A percentile compares a stretch with the other conserved stretches of the same genome.
phyloP scores from a whole-genome alignment of 2,113 vertebrate genomes.

The Lathamus discolor region DNA sequence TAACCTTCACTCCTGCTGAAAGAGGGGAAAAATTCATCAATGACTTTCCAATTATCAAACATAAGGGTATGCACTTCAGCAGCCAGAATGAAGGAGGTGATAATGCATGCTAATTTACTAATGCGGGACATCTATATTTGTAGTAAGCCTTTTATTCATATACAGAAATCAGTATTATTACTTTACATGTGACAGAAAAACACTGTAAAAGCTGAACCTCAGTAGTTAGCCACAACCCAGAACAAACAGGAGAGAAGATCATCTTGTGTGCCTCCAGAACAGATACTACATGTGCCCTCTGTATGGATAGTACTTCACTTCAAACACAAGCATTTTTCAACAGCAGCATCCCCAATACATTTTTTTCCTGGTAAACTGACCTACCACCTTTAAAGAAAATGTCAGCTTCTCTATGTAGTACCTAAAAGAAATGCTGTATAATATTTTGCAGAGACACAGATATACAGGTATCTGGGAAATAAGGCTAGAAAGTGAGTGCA shows the following conservation, averaged over 20 bases:
- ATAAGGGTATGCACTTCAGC: background rate
- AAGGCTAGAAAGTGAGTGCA: background rate
- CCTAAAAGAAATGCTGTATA: background rate
- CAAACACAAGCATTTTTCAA: background rate
- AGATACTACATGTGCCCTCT: background rate
- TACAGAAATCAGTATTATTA: background rate
- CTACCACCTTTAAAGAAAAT: constrained; percentile 9
- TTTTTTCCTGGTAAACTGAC: background rate
- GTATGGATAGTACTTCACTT: background rate
- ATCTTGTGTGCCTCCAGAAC: background rate
- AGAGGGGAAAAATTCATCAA: background rate
- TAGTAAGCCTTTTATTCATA: background rate
- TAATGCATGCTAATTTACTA: rapidly evolving
- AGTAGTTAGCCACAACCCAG: background rate
- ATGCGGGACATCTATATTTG: background rate
- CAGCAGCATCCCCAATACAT: background rate
- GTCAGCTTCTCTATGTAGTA: background rate
- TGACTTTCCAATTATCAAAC: background rate
- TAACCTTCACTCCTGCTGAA: background rate
- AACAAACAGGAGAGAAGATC: background rate
- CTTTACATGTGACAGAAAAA: background rate
- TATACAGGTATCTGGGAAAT: background rate
- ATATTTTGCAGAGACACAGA: background rate
- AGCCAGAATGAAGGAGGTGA: background rate
- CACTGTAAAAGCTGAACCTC: background rate